These are phyloP conservation scores for Trochalopteron elliotii DNA, from an alignment of 2,113 vertebrate species.

Conservation along the genomic window DNA sequence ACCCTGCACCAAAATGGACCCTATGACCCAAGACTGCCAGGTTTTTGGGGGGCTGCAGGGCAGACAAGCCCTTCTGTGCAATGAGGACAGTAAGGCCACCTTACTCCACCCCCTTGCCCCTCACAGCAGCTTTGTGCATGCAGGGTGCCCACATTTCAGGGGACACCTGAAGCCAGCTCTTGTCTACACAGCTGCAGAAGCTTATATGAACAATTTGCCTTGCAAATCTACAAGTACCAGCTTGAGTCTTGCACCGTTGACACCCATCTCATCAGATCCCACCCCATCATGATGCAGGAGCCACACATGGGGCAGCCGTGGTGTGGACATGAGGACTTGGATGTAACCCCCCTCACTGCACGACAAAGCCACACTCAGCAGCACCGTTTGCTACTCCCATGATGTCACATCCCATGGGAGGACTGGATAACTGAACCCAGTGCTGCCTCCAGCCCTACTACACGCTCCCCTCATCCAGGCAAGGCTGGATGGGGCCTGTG, in stretches of 20 bases:
- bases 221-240: background rate
- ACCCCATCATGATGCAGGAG: fast-evolving
- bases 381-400: fast-evolving
- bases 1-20: background rate
- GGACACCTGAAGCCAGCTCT: background rate
- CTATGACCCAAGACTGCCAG: fast-evolving
- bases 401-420: background rate
- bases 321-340: fast-evolving
- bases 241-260: fast-evolving
- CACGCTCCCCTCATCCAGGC: fast-evolving
- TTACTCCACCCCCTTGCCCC: fast-evolving
- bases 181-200: background rate
- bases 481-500: fast-evolving
- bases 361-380: background rate
- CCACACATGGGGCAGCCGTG: fast-evolving
- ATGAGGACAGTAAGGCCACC: background rate
- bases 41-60: background rate
- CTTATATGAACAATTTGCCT: background rate
- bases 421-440: background rate
- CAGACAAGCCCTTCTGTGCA: background rate
- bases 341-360: fast-evolving
- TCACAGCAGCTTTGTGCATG: fast-evolving
- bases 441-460: fast-evolving
- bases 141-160: fast-evolving
- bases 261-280: fast-evolving